A percentile compares a stretch with the other conserved stretches of the same genome.
These are phyloP conservation scores for Cerastis rubricosa DNA, from an alignment of 2,888 invertebrate species.

Conservation along the genomic window DNA sequence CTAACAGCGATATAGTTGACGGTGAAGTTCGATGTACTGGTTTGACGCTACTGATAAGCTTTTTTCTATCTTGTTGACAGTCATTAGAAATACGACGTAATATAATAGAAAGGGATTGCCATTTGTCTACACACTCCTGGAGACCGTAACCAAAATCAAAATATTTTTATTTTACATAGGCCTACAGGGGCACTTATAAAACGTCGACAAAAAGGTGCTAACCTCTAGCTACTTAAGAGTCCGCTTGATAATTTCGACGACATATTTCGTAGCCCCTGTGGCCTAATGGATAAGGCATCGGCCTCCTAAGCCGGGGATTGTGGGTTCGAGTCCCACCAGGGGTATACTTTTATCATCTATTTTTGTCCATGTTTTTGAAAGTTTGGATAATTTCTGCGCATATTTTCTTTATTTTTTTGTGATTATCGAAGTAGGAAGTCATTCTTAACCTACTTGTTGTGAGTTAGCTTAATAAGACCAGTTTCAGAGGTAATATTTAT, in stretches of 20 bases:
- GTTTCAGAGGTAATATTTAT: not conserved
- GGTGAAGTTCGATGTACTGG: not conserved
- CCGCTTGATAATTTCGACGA: not conserved
- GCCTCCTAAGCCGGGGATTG: slow-evolving; percentile 95
- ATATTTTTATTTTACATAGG: too few species aligned
- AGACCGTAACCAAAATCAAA: too few species aligned
- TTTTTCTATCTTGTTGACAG: not conserved
- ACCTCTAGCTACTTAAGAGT: not conserved
- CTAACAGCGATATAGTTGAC: not conserved
- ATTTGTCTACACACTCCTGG: not conserved
- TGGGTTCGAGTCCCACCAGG: slow-evolving; percentile 95
- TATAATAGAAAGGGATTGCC: not conserved
- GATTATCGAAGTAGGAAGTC: not conserved
- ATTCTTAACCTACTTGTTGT: not conserved
- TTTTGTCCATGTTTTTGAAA: not conserved
- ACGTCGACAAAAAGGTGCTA: too few species aligned
- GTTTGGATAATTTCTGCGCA: not conserved
- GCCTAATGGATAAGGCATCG: slow-evolving; percentile 95
- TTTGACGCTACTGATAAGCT: not conserved
- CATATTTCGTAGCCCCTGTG: slow-evolving; percentile 90
- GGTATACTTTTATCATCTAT: slow-evolving; percentile 76
- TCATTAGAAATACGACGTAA: not conserved
- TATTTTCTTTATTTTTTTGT: not conserved
- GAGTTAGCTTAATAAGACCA: too few species aligned
- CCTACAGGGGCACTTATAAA: too few species aligned